Evolutionary conservation across 2,113 vertebrate genomes (phyloP), one percentile per base, ranked within the genome.

Genomic region (Hymenochirus boettgeri): DNA sequence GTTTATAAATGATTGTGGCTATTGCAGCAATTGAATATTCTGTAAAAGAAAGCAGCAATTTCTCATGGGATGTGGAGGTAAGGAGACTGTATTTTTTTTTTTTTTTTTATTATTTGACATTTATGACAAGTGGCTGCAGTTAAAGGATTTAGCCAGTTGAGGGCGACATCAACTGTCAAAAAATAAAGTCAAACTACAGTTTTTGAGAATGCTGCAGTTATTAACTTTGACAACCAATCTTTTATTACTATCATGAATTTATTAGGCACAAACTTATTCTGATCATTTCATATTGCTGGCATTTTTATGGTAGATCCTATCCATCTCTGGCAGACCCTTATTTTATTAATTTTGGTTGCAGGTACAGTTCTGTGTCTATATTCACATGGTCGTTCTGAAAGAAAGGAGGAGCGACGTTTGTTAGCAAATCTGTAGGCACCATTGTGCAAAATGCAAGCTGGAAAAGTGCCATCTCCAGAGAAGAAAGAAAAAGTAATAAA

Each of bases 401-500:
- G 19, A 18, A 17, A 21, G n/a, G 25, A 18, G 18, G 50, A 54
- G 21, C 10, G 21, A 21, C 33, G 54, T 64, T 47, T 23, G 2
- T 3, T 19, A 33, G 13, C 31, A 37, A 42, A 26, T 67, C 13
- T n/a, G 65, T 24, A 17, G 19, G 18, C 57, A 31, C 31, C 50
- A 22, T 51, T 53, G 45, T 53, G 56, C 64, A 39, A 39, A 58
- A 26, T 29, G 22, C 29, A 19, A 26, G 47, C 47, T 53, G 52
- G 9, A 69, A 33, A 67, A 57, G 25, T 69, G 53, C 56, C 52
- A 69, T 69, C 60, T 69, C 56, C 59, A 69, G 54, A 29, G 52
- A 69, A 53, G 48, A 60, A 52, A 60, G 51, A 39, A 31, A 60
- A 69, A 60, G 65, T 69, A 69, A 69, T 69, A 69, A 51, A 60